Evolutionary conservation across 2,888 invertebrate genomes (phyloP), one percentile per base, ranked within the genome.

Genomic region (Monopis laevigella): DNA sequence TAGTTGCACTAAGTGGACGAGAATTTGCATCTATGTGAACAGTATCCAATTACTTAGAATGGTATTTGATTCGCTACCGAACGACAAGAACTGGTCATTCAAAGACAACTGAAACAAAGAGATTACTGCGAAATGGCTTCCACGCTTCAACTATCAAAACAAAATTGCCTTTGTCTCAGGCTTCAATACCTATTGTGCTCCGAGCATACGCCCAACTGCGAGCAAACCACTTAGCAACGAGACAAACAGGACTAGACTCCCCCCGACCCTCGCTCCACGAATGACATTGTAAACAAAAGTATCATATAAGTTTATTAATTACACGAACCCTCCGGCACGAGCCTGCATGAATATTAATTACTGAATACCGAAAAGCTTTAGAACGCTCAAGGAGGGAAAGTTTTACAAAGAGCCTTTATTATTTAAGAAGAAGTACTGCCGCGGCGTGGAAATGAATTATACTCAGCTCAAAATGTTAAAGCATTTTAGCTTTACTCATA

Each of bases 251-350:
- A 16, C 29, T 16, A 26, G 36, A n/a, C 30, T 19, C 12, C 18
- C 24, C 45, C 42, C 42, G 27, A 24, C 46, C 42, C 49, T 46
- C 64, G 60, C 64, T 69, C 68, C 69, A 67, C 62, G 52, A 71
- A 66, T 74, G 75, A 78, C 75, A 78, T 71, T 73, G 73, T 75
- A 77, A 75, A 78, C 78, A 80, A 78, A 80, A 80, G 78, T 77
- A 78, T 77, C 78, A 78, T 78, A 80, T 78, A 80, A 80, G 78
- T 78, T 80, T 78, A 80, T 80, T 80, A 80, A 80, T 80, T 78
- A 80, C 77, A 74, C 66, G 67, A 65, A 69, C 77, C 75, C 77
- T 77, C 66, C 62, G 69, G 72, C 65, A 66, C 65, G 62, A 70
- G 74, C 65, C 72, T 70, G 70, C 77, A 78, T 80, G 78, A 80